phyloP scores from a whole-genome alignment of 2,797 vertebrate species.

The Lacerta viridis region DNA sequence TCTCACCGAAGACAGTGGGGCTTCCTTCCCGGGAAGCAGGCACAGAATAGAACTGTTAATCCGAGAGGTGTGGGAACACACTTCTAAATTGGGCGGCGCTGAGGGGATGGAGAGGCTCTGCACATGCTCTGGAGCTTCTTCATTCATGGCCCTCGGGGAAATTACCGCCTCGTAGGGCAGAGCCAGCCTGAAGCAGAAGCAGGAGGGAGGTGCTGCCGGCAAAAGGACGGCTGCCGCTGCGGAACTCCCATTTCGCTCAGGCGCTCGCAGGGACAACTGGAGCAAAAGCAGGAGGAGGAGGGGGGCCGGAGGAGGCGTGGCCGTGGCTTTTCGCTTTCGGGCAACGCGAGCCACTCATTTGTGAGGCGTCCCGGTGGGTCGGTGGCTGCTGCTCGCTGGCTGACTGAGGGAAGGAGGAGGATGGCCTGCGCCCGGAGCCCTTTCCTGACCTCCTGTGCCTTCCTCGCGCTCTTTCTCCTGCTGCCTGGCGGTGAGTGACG shows the following conservation, averaged over 20 bases:
- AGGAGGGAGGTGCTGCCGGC: not conserved
- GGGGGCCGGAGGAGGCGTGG: not conserved
- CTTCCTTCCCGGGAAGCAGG: not conserved
- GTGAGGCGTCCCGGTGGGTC: not conserved
- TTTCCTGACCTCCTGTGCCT: not conserved
- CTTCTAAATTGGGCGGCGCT: too few relatives aligned
- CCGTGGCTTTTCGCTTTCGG: not conserved
- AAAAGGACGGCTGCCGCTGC: not conserved
- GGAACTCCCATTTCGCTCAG: not conserved
- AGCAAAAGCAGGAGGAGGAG: not conserved
- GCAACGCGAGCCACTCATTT: not conserved
- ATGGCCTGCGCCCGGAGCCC: slow-evolving; percentile 11
- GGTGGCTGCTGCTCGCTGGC: not conserved
- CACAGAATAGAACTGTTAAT: not conserved
- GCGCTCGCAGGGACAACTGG: not conserved
- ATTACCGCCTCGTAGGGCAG: too few relatives aligned
- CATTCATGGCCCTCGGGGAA: not conserved
- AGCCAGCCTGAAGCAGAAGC: not conserved
- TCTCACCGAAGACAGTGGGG: not conserved
- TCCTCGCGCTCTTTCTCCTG: not conserved
- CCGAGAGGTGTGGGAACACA: too few relatives aligned
- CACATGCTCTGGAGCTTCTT: not conserved
- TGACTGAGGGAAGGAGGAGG: not conserved
- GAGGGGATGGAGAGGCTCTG: not conserved
- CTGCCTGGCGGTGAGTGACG: slow-evolving; percentile 10